Conservation (phyloP, 2,113 vertebrate genomes). For the Myiozetetes cayanensis region DNA sequence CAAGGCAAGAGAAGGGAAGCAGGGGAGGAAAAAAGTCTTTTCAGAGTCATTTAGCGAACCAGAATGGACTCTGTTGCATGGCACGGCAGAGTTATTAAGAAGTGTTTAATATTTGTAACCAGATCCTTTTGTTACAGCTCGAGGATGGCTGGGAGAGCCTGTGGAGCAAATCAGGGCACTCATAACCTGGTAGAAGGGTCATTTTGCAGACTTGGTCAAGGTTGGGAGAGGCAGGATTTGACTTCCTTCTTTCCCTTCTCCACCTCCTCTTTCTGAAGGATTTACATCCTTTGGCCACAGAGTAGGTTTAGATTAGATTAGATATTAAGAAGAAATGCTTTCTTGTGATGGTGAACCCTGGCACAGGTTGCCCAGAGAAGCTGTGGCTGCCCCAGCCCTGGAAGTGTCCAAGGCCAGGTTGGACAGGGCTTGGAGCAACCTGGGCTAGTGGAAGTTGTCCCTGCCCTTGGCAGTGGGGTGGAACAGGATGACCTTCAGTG, state of each 20-base stretch:
- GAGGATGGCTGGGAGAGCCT: neutral
- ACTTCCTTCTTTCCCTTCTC: neutral
- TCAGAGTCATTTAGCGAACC: slow-evolving; percentile 66
- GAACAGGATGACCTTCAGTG: accelerated
- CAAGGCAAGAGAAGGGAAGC: slow-evolving; percentile 4
- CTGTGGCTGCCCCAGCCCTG: neutral
- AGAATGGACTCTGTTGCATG: slow-evolving; percentile 73
- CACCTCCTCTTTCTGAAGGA: neutral
- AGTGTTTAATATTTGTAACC: slow-evolving; percentile 85
- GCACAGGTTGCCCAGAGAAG: neutral
- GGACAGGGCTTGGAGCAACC: neutral
- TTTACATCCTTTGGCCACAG: neutral
- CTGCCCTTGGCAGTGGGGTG: neutral
- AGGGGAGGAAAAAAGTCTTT: slow-evolving; percentile 71
- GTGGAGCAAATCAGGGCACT: neutral
- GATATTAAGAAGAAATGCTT: neutral
- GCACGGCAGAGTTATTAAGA: slow-evolving; percentile 80
- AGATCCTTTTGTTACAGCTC: slow-evolving; percentile 62
- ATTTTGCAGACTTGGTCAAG: neutral
- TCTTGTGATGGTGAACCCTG: neutral
- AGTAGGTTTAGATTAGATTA: neutral
- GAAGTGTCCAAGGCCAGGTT: neutral
- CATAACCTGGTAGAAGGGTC: neutral
- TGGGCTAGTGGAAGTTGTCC: neutral
- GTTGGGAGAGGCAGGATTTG: neutral